A percentile compares a stretch with the other conserved stretches of the same genome.
Conservation (phyloP, 1,140 invertebrate species). For the Drosophila subobscura region DNA sequence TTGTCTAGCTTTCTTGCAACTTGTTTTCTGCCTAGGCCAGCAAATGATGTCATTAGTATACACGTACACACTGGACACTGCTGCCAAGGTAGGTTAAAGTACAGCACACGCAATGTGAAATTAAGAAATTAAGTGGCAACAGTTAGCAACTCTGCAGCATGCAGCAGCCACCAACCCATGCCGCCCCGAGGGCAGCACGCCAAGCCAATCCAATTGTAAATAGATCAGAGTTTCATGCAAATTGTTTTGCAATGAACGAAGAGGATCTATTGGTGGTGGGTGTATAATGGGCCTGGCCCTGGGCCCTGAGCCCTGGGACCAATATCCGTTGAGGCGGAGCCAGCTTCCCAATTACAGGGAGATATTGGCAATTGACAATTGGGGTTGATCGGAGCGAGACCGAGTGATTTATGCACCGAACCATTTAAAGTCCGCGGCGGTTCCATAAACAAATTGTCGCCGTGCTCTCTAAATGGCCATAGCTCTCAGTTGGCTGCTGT, state of each 20-base stretch:
- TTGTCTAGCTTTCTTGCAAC: constrained; percentile 16
- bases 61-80: constrained; percentile 28
- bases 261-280: constrained; percentile 8
- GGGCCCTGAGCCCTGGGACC: too few relatives aligned
- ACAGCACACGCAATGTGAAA: constrained; percentile 55
- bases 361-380: constrained; percentile 71
- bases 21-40: constrained; percentile 26
- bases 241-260: constrained; percentile 47
- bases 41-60: constrained; percentile 75
- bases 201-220: constrained; percentile 72
- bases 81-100: too few relatives aligned
- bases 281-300: constrained; percentile 18
- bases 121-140: constrained; percentile 77
- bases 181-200: constrained; percentile 61
- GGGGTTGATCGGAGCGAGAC: constrained; percentile 50
- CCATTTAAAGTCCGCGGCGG: constrained; percentile 77
- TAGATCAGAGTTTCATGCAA: constrained; percentile 60
- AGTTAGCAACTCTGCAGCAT: constrained; percentile 72
- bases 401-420: constrained; percentile 73
- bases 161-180: constrained; percentile 36
- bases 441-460: constrained; percentile 82
- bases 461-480: constrained; percentile 74
- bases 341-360: constrained; percentile 65
- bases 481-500: constrained; percentile 29
- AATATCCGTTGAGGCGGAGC: background rate